Evolutionary conservation across 2,113 vertebrate species (phyloP), one percentile per base, ranked within the genome.

Genomic region (Engystomops pustulosus): DNA sequence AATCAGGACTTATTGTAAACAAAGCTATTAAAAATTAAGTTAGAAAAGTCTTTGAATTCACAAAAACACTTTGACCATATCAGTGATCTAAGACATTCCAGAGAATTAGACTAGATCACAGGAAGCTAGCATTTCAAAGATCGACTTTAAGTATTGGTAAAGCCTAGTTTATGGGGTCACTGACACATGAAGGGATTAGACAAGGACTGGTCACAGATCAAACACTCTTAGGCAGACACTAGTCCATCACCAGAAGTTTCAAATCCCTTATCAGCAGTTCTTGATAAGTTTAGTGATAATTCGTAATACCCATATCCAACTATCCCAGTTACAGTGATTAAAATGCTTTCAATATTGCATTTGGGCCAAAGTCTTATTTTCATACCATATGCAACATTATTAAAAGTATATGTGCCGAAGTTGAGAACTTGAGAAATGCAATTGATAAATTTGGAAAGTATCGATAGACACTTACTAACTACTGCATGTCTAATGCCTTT

Each of bases 141-240:
- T 80, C 27, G 67, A 68, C 20, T 47, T 34, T 36, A 68, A 49
- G 27, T 30, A 68, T 34, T 68, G 65, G 41, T 18, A 80, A 80
- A 80, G 34, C 47, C 25, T 32, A 36, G 79, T 68, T 80, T 80
- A 80, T 25, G 44, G 44, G 60, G 32, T 80, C 79, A 68, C 23
- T 49, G 79, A 80, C 65, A 49, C 41, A 69, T 80, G 65, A 80
- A 80, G 60, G 79, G 60, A 80, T 80, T 80, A 80, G 44, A 80
- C 60, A 47, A 34, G 58, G 27, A 80, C 47, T n/a, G 34, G 74
- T 58, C 74, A 58, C 74, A 58, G 74, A 77, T 77, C 74, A 77
- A 77, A 77, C 74, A 77, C 74, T 36, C 30, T 32, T 53, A 77
- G 17, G 32, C 49, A 58, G 51, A 58, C 74, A 77, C 49, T 36